Evolutionary conservation across 1,140 invertebrate species (phyloP).

Genomic region (Diachasmimorpha longicaudata): DNA sequence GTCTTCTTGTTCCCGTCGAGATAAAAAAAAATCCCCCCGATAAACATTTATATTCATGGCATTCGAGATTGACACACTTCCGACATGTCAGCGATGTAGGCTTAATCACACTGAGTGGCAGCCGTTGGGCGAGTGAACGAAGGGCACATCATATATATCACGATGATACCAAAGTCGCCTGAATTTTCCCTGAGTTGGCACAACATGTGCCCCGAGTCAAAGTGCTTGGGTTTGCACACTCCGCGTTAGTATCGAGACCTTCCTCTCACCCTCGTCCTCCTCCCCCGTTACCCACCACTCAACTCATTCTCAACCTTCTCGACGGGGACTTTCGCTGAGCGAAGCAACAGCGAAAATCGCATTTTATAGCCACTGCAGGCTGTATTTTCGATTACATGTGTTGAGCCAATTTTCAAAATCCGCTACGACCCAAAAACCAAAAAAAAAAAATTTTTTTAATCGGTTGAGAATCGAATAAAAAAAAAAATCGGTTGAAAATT

Average conservation of each 20-base stretch:
- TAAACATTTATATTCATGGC: not conserved
- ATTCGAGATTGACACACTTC: slow-evolving; percentile 14
- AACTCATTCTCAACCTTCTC: not conserved
- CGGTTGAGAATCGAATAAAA: too few relatives aligned
- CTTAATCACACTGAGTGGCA: not conserved
- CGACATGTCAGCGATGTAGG: not conserved
- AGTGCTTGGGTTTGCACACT: slow-evolving; percentile 59
- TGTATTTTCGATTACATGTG: slow-evolving; percentile 51
- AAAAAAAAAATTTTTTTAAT: too few relatives aligned
- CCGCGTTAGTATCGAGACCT: slow-evolving; percentile 50
- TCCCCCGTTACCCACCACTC: not conserved
- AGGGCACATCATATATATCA: slow-evolving; percentile 19
- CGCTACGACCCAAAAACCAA: too few relatives aligned
- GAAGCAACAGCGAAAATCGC: slow-evolving; percentile 54
- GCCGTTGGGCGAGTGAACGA: not conserved
- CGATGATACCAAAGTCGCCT: slow-evolving; percentile 49
- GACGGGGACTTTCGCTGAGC: slow-evolving; percentile 48
- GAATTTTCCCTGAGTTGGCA: slow-evolving; percentile 60
- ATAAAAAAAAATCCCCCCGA: too few relatives aligned
- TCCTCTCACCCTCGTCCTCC: not conserved
- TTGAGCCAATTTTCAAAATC: not conserved
- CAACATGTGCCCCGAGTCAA: slow-evolving; percentile 60
- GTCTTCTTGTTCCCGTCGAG: too few relatives aligned
- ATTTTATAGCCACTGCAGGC: slow-evolving; percentile 50
- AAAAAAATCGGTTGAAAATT: too few relatives aligned